Evolutionary conservation across 2,797 vertebrate genomes (phyloP).

Genomic region (Xiphophorus birchmanni): DNA sequence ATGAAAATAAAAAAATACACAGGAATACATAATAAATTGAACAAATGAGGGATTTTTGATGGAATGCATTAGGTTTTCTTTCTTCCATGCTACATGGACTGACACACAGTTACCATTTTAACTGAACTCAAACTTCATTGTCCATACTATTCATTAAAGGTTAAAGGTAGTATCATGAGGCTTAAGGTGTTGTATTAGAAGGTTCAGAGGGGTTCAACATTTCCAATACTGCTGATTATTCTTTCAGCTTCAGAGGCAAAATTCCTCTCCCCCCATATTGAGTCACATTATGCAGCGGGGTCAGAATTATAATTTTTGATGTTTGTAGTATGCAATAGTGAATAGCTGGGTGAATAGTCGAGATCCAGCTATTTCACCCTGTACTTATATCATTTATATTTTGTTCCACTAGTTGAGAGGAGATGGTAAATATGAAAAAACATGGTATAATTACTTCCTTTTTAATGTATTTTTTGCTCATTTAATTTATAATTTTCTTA

Average conservation of each 20-base stretch:
- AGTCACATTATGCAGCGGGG: background rate
- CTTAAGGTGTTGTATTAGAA: background rate
- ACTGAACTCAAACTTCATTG: background rate
- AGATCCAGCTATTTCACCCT: background rate
- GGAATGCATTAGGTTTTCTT: no score
- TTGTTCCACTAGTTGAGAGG: background rate
- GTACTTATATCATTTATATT: background rate
- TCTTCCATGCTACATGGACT: no score
- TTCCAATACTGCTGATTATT: background rate
- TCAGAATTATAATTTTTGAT: background rate
- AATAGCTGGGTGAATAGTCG: no score
- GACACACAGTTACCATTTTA: background rate
- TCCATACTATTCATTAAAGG: background rate
- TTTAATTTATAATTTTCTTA: background rate
- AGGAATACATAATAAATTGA: no score
- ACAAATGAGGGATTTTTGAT: no score
- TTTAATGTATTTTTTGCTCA: background rate
- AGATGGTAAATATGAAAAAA: background rate
- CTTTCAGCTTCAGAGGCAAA: background rate
- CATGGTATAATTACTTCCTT: background rate
- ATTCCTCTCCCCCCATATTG: background rate
- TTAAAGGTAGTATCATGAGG: background rate
- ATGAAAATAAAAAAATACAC: no score
- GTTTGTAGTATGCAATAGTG: background rate
- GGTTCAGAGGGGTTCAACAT: background rate